Evolutionary conservation across 2,113 vertebrate genomes (phyloP).

Genomic region (Phaetusa simplex): DNA sequence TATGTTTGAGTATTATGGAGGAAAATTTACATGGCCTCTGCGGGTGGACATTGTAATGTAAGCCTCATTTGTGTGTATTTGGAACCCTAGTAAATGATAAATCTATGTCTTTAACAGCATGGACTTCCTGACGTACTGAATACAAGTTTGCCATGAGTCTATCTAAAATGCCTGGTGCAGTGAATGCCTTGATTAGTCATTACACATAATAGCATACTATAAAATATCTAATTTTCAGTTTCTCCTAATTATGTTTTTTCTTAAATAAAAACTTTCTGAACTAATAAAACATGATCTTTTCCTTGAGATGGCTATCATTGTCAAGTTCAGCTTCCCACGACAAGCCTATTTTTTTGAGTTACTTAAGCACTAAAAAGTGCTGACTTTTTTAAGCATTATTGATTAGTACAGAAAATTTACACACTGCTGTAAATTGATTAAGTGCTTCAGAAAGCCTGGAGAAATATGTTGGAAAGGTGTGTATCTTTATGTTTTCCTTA

Average conservation of each 20-base stretch:
- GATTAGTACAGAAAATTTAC: background rate
- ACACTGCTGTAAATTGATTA: background rate
- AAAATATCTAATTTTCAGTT: background rate
- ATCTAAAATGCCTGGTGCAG: background rate
- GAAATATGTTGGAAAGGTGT: background rate
- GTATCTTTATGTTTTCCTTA: background rate
- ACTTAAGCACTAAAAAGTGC: background rate
- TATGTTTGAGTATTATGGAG: background rate
- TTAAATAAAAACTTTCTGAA: background rate
- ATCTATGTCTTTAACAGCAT: background rate
- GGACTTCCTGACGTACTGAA: background rate
- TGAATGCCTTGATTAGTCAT: background rate
- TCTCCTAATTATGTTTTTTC: background rate
- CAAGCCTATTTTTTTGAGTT: background rate
- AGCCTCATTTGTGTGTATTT: background rate
- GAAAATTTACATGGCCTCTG: background rate
- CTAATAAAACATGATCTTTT: background rate
- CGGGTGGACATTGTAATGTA: background rate
- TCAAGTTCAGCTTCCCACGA: background rate
- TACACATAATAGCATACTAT: background rate
- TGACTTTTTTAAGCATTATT: background rate
- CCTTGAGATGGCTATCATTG: background rate
- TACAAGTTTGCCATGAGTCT: background rate
- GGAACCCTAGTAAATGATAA: background rate
- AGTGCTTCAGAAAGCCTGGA: background rate